A percentile compares a stretch with the other conserved stretches of the same genome.
phyloP scores from a whole-genome alignment of 2,797 vertebrate species.

The Myotis findleyi region DNA sequence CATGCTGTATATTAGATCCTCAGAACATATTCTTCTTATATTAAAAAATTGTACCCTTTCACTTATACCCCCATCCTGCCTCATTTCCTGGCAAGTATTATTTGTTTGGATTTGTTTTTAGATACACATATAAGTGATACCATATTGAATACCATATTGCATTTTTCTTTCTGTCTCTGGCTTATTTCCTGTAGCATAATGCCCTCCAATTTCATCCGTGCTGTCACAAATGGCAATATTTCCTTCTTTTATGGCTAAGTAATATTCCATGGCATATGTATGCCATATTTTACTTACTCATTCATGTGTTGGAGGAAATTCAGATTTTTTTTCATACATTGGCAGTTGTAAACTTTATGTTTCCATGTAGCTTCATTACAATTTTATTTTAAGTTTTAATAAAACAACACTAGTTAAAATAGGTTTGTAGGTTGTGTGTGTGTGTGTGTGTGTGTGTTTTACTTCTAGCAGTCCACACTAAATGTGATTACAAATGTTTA shows the following conservation, averaged over 20 bases:
- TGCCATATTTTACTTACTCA: neutral
- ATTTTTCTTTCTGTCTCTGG: neutral
- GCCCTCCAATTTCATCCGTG: neutral
- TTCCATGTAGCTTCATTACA: conserved; percentile 70
- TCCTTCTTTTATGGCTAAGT: neutral
- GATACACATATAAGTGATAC: neutral
- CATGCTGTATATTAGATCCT: neutral
- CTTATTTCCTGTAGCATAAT: neutral
- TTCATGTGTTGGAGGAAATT: neutral
- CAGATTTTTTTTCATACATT: neutral
- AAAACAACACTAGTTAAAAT: conserved; percentile 23
- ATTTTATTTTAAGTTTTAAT: conserved; percentile 70
- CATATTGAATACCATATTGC: neutral
- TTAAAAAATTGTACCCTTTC: neutral
- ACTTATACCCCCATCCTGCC: neutral
- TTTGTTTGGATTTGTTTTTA: neutral
- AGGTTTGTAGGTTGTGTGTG: too few species aligned
- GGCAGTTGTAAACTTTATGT: conserved; percentile 41
- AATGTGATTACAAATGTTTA: conserved; percentile 55
- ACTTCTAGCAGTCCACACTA: conserved; percentile 9
- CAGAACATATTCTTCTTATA: neutral
- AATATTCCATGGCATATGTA: neutral
- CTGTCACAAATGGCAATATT: neutral
- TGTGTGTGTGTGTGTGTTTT: too few species aligned
- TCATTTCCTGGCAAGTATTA: neutral